phyloP scores from a whole-genome alignment of 2,797 vertebrate species.

The Stomatorhinus walkeri region DNA sequence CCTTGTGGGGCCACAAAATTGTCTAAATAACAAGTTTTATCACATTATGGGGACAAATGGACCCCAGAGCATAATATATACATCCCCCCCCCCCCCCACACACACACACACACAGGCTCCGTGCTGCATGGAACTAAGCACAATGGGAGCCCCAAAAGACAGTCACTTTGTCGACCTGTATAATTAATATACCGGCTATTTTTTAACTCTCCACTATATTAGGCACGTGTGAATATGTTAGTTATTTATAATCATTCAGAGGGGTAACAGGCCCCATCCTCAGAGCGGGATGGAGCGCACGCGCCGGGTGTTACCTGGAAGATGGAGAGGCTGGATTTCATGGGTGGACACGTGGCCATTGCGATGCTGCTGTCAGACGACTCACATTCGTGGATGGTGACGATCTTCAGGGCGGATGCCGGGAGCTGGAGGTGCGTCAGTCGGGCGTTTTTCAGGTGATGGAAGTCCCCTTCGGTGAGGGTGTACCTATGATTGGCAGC shows the following conservation, averaged over 20 bases:
- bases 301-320: slow-evolving; percentile 75
- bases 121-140: background rate
- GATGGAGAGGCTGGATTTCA: slow-evolving; percentile 85
- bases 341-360: slow-evolving; percentile 60
- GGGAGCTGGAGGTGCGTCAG: slow-evolving; percentile 86
- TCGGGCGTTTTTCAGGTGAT: slow-evolving; percentile 92
- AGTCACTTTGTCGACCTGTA: background rate
- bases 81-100: too few species aligned
- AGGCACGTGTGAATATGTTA: background rate
- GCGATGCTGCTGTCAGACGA: slow-evolving; percentile 78
- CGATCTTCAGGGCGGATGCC: slow-evolving; percentile 75
- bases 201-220: background rate
- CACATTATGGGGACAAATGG: too few species aligned
- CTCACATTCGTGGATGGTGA: slow-evolving; percentile 94
- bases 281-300: slow-evolving; percentile 11
- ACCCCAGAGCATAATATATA: too few species aligned
- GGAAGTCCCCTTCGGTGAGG: slow-evolving; percentile 91
- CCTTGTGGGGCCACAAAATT: too few species aligned
- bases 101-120: background rate
- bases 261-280: slow-evolving; percentile 21
- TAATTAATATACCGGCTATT: background rate
- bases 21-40: too few species aligned
- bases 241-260: background rate
- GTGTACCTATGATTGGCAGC: slow-evolving; percentile 71
- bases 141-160: background rate